These are phyloP conservation scores for Holocentrus rufus DNA, from an alignment of 2,797 vertebrate genomes.

Conservation along the genomic window DNA sequence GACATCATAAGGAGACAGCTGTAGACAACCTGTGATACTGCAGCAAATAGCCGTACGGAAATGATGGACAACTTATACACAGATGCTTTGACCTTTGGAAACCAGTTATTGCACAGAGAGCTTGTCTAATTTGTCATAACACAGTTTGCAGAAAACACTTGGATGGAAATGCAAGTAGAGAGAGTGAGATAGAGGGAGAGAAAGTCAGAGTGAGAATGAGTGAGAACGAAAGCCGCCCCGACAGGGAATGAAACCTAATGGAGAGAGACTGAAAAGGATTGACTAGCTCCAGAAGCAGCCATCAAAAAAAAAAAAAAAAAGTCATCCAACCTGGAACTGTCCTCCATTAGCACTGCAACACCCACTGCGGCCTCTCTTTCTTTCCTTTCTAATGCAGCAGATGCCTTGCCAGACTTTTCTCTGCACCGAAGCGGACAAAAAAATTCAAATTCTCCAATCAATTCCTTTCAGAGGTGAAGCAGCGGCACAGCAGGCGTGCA, in stretches of 20 bases:
- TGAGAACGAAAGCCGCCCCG: constrained; percentile 11
- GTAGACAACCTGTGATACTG: too few relatives aligned
- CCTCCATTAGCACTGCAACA: constrained; percentile 3
- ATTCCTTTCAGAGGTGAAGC: background rate
- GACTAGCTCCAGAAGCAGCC: constrained; percentile 1
- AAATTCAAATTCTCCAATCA: background rate
- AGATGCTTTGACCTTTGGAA: too few relatives aligned
- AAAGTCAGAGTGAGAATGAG: constrained; percentile 7
- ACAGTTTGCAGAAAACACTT: too few relatives aligned
- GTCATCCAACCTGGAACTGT: background rate
- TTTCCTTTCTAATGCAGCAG: too few relatives aligned
- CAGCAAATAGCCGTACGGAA: too few relatives aligned
- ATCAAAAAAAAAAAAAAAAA: too few relatives aligned
- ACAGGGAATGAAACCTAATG: constrained; percentile 10
- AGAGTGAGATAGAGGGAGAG: background rate
- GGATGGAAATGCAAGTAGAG: background rate
- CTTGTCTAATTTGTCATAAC: too few relatives aligned
- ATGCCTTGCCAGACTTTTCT: too few relatives aligned
- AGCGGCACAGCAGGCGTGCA: background rate
- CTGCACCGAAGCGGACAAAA: background rate
- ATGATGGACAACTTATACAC: too few relatives aligned
- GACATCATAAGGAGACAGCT: too few relatives aligned
- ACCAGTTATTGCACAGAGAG: too few relatives aligned
- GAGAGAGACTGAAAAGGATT: constrained; percentile 13
- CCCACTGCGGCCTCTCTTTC: background rate